A percentile compares a stretch with the other conserved stretches of the same genome.
phyloP scores from a whole-genome alignment of 2,113 vertebrate species.

The Lophochroa leadbeateri region DNA sequence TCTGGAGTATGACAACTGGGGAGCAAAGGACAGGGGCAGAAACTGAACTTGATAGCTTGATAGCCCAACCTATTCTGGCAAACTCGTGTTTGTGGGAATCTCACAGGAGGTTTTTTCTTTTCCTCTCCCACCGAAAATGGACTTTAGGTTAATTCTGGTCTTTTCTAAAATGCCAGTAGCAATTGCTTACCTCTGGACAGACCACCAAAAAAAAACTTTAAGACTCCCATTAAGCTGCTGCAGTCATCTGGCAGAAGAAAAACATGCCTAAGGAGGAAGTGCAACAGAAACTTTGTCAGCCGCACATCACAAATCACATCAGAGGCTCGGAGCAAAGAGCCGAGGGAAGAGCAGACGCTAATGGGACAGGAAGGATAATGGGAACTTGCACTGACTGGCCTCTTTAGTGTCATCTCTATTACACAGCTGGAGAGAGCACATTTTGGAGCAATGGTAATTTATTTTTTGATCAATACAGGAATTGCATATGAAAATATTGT shows the following conservation, averaged over 20 bases:
- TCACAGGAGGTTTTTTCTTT: neutral
- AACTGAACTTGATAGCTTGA: neutral
- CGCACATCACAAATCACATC: neutral
- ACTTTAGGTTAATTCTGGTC: neutral
- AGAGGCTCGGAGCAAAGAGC: neutral
- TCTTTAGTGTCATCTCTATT: neutral
- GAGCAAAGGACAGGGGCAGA: neutral
- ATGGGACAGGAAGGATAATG: neutral
- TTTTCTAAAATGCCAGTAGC: neutral
- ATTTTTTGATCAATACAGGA: neutral
- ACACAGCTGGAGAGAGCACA: neutral
- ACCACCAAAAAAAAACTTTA: neutral
- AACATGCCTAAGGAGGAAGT: neutral
- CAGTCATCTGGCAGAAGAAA: neutral
- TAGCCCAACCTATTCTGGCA: neutral
- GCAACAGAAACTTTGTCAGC: neutral
- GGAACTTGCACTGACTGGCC: neutral
- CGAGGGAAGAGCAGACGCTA: neutral
- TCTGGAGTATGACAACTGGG: neutral
- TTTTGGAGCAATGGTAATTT: neutral
- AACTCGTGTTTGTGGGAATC: rapidly evolving
- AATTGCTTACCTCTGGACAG: neutral
- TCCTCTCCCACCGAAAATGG: neutral
- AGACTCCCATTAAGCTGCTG: neutral
- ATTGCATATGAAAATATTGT: neutral